Evolutionary conservation across 2,888 invertebrate species (phyloP).

Genomic region (Synanthedon vespiformis): DNA sequence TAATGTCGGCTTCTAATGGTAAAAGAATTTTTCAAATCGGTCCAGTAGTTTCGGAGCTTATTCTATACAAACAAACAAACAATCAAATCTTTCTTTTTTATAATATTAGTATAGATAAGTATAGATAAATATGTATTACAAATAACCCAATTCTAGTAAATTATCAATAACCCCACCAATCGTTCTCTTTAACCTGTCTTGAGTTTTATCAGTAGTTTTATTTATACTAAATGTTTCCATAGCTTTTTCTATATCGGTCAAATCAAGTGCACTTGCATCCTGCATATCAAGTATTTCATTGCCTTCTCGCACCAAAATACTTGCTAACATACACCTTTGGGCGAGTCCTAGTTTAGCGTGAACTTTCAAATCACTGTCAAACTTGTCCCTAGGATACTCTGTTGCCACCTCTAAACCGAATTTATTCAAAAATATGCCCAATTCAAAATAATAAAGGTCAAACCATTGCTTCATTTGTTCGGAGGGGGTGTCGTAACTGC

Average conservation of each 20-base stretch:
- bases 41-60: too few relatives aligned
- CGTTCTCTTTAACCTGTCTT: neutral
- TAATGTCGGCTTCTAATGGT: too few relatives aligned
- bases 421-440: too few relatives aligned
- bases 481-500: neutral
- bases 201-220: too few relatives aligned
- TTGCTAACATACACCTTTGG: neutral
- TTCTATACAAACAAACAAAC: too few relatives aligned
- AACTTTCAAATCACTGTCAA: conserved; percentile 1
- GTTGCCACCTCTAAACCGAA: too few relatives aligned
- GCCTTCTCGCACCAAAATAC: neutral
- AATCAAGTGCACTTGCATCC: neutral
- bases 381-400: neutral
- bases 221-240: too few relatives aligned
- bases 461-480: neutral
- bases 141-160: neutral
- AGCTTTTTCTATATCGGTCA: neutral
- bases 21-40: too few relatives aligned
- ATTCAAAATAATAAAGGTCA: neutral
- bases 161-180: neutral
- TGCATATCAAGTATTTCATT: neutral
- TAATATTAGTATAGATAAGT: too few relatives aligned
- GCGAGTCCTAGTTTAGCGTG: neutral
- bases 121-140: too few relatives aligned
- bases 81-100: too few relatives aligned